Percentiles rank a stretch among this genome's conserved stretches.
These are phyloP conservation scores for Tenualosa ilisha DNA, from an alignment of 2,797 vertebrate species.

Conservation along the genomic window DNA sequence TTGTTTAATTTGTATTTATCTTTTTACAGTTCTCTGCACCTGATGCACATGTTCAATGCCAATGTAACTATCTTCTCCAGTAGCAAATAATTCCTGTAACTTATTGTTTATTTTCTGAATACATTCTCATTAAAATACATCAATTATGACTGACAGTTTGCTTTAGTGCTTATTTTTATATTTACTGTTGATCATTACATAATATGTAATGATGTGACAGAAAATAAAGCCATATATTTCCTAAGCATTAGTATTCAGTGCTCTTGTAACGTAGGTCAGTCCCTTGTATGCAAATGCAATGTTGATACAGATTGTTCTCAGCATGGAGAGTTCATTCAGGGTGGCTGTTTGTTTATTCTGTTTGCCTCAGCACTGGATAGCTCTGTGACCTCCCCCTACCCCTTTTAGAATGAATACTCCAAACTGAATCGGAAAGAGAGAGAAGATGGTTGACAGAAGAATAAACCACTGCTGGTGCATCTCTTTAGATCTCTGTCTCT, in stretches of 20 bases:
- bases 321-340: background rate
- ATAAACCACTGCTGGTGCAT: background rate
- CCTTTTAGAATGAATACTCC: background rate
- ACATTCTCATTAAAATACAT: constrained; percentile 17
- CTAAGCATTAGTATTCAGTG: background rate
- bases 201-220: background rate
- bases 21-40: background rate
- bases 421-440: background rate
- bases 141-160: background rate
- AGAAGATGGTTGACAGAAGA: background rate
- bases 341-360: background rate
- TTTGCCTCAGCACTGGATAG: background rate
- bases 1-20: constrained; percentile 16
- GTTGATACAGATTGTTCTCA: background rate
- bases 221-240: background rate
- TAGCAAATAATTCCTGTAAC: background rate
- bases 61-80: background rate
- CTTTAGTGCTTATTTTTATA: background rate
- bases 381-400: background rate
- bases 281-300: background rate
- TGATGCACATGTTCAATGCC: background rate
- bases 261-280: background rate
- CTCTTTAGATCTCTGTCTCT: background rate
- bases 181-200: background rate
- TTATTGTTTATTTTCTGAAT: constrained; percentile 5